Percentiles rank a stretch among this genome's conserved stretches.
Evolutionary conservation across 1,140 invertebrate species (phyloP).

Genomic region (Anastrepha ludens): DNA sequence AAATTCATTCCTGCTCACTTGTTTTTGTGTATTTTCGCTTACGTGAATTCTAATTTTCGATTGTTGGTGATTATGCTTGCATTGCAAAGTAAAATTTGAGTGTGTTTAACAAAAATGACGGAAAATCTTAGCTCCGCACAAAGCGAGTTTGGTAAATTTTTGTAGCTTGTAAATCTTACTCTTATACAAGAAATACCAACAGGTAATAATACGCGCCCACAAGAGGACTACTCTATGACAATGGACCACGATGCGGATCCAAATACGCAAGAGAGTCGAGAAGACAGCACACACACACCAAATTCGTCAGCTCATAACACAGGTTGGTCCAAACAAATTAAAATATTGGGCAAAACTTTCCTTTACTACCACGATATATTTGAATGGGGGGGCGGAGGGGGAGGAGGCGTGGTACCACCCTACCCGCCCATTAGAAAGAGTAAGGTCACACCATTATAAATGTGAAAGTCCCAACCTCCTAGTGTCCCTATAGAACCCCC

Average conservation of each 20-base stretch:
- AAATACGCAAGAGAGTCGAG: conserved; percentile 78
- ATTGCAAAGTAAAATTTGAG: neutral
- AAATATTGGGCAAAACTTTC: too few relatives aligned
- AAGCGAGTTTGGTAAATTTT: conserved; percentile 44
- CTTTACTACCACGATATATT: too few relatives aligned
- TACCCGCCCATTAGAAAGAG: too few relatives aligned
- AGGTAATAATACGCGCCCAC: conserved; percentile 16
- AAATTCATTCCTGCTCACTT: neutral
- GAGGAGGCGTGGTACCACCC: too few relatives aligned
- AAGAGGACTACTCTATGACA: conserved; percentile 39
- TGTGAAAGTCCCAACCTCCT: too few relatives aligned
- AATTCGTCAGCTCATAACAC: conserved; percentile 91
- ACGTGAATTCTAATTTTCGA: conserved; percentile 12
- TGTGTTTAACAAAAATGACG: conserved; percentile 8
- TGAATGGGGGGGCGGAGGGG: too few relatives aligned
- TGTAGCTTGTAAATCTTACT: conserved; percentile 17
- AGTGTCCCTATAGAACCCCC: too few relatives aligned
- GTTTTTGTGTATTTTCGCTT: conserved; percentile 17
- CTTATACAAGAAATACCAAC: conserved; percentile 29
- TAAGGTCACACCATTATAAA: too few relatives aligned
- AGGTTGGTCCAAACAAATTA: conserved; percentile 75
- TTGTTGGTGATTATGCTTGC: neutral
- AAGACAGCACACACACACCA: conserved; percentile 87
- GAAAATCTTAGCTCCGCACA: conserved; percentile 42
- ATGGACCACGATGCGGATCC: conserved; percentile 40